Evolutionary conservation across 2,888 invertebrate species (phyloP).

Genomic region (Tiphia femorata): DNA sequence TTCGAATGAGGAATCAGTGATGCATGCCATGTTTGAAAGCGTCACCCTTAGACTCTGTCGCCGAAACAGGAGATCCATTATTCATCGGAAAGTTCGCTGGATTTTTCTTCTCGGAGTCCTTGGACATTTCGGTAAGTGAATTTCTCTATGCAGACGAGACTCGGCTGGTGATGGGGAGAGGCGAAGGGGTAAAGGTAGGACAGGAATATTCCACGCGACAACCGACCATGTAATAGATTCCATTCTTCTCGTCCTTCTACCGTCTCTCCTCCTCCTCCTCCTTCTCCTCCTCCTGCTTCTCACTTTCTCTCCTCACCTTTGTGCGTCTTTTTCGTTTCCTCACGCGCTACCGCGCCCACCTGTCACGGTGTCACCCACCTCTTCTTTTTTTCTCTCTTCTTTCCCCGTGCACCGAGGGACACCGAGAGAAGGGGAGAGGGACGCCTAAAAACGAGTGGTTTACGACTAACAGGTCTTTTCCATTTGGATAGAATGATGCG

Average conservation of each 20-base stretch:
- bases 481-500: too few relatives aligned
- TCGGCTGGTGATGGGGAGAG: neutral
- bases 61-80: constrained; percentile 47
- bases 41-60: constrained; percentile 19
- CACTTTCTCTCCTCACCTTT: too few relatives aligned
- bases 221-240: constrained; percentile 39
- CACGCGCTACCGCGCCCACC: constrained; percentile 24
- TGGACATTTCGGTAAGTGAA: constrained; percentile 48
- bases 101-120: constrained; percentile 31
- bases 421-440: neutral
- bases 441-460: neutral
- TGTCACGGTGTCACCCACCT: constrained; percentile 13
- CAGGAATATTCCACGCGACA: constrained; percentile 14
- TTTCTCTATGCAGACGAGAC: constrained; percentile 40
- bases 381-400: constrained; percentile 2
- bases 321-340: too few relatives aligned
- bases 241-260: too few relatives aligned
- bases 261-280: too few relatives aligned
- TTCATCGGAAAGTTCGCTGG: constrained; percentile 41
- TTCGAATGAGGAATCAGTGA: constrained; percentile 24
- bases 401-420: neutral
- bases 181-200: constrained; percentile 7
- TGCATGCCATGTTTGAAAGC: constrained; percentile 23
- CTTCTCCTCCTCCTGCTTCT: too few relatives aligned
- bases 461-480: neutral